phyloP scores from a whole-genome alignment of 2,797 vertebrate species.

The Chromobotia macracanthus region DNA sequence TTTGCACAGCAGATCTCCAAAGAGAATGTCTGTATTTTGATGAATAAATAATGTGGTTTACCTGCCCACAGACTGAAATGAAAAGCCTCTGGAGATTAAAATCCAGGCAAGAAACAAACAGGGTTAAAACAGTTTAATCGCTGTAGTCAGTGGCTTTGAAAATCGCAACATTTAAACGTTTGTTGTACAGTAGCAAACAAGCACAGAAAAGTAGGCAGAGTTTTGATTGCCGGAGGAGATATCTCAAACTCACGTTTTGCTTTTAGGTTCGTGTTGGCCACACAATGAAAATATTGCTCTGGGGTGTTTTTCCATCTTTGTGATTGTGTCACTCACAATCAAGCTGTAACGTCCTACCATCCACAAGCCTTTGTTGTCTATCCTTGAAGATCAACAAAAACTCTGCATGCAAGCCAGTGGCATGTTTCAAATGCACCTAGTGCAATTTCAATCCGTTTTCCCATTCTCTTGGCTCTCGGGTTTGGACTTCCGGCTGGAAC shows the following conservation, averaged over 20 bases:
- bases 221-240: slow-evolving; percentile 40
- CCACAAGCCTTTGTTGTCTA: slow-evolving; percentile 13
- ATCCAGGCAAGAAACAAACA: slow-evolving; percentile 7
- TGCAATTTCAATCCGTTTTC: slow-evolving; percentile 81
- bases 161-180: slow-evolving; percentile 4
- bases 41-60: slow-evolving; percentile 48
- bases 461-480: slow-evolving; percentile 83
- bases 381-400: slow-evolving; percentile 7
- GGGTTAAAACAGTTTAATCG: not conserved
- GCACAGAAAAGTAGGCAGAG: slow-evolving; percentile 51
- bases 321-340: slow-evolving; percentile 25
- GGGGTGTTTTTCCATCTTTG: slow-evolving; percentile 64
- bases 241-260: slow-evolving; percentile 41
- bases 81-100: not conserved
- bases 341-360: slow-evolving; percentile 16
- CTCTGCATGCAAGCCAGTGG: not conserved
- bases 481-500: slow-evolving; percentile 77
- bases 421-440: not conserved
- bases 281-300: slow-evolving; percentile 74
- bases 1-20: slow-evolving; percentile 37
- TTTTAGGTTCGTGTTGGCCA: not conserved
- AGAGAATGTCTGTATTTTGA: slow-evolving; percentile 2
- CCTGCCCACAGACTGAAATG: slow-evolving; percentile 16
- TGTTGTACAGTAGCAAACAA: not conserved
- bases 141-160: not conserved